Base-by-base conservation (phyloP, 2,797 vertebrate genomes). In the Sebastes hubbsi region DNA sequence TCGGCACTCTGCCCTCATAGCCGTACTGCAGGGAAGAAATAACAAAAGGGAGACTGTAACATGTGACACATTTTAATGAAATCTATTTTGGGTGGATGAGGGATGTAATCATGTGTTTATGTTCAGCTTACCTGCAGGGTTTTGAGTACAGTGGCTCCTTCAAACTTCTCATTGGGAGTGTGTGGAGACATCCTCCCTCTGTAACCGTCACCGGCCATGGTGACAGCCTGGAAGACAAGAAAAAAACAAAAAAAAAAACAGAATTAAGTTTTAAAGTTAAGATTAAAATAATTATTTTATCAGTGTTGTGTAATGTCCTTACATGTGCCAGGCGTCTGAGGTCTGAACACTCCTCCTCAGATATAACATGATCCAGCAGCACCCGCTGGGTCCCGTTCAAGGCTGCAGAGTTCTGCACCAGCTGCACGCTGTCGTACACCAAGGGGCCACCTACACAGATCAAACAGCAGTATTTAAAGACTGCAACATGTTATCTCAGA, bases 141-240 rank as follows among this genome's bases (percentile, higher is more conserved):
- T 92, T 98, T 99, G 55, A 99, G 95, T 2, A 99, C 98, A 0
- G 98, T 99, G 29, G 98, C 97, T 18, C 99, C 99, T 95, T 99
- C 98, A 81, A 99, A 99, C 87, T 92, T 98, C 88, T 99, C 99
- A 11, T 99, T 99, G 0, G 99, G 99, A 0, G 98, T 99, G 85
- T 99, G 99, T 4, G 99, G 99, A 14, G 98, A 99, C 62, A 95
- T 97, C 91, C 97, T 97, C 0, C 99, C 99, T 86, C 97, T 93
- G 91, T 99, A 99, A 7, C 99, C 99, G 0, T 99, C 98, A 29
- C 99, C 99, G 81, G 97, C 97, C 67, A 97, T 92, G 75, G 97
- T 96, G 75, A 98, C 96, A 1, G 93, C 92, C 99, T 99, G 85
- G 56, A 16, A 60, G 22, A 67, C 46, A 25, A 34, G 29, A 38